phyloP scores from a whole-genome alignment of 2,888 invertebrate genomes.

The Phrixothrix hirtus region DNA sequence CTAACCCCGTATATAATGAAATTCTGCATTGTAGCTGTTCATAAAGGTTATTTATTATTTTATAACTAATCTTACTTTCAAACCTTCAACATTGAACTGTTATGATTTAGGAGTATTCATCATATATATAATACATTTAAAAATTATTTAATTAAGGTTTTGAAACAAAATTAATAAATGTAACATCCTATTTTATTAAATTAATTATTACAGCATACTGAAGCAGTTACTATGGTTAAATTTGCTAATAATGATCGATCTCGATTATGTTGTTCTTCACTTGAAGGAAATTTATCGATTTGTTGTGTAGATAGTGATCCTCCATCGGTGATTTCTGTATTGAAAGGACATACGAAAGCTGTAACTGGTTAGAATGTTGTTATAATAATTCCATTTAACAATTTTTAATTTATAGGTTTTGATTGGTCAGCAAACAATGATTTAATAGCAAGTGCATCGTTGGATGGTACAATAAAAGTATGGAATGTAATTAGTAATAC shows the following conservation, averaged over 20 bases:
- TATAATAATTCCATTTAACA: too few species aligned
- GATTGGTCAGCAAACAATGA: slow-evolving; percentile 89
- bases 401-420: slow-evolving; percentile 64
- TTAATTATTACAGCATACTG: slow-evolving; percentile 62
- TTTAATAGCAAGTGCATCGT: slow-evolving; percentile 74
- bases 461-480: slow-evolving; percentile 73
- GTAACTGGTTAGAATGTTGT: slow-evolving; percentile 65
- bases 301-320: slow-evolving; percentile 75
- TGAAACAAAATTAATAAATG: too few species aligned
- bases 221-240: slow-evolving; percentile 76
- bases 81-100: too few species aligned
- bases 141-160: too few species aligned
- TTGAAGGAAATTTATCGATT: slow-evolving; percentile 78
- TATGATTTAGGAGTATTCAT: too few species aligned
- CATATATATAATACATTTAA: neutral
- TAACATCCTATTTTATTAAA: too few species aligned
- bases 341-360: slow-evolving; percentile 76
- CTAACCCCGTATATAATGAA: too few species aligned
- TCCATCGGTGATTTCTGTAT: slow-evolving; percentile 69
- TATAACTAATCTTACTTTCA: too few species aligned
- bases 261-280: slow-evolving; percentile 76
- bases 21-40: too few species aligned
- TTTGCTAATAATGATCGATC: slow-evolving; percentile 85
- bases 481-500: slow-evolving; percentile 64
- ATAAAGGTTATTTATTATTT: too few species aligned